Evolutionary conservation across 1,140 invertebrate genomes (phyloP).

Genomic region (Calycopis cecrops): DNA sequence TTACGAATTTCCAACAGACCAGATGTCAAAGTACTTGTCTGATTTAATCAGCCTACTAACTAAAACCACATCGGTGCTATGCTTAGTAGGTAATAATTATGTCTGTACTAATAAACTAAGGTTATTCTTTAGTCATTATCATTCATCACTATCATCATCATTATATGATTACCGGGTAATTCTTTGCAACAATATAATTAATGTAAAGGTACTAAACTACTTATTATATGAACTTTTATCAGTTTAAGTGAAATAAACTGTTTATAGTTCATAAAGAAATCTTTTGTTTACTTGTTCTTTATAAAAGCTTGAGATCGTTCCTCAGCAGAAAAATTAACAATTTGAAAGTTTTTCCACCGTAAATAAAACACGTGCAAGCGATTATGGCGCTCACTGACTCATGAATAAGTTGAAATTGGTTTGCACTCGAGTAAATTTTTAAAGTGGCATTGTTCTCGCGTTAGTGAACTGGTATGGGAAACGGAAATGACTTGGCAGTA

Average conservation of each 20-base stretch:
- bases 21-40: too few relatives aligned
- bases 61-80: too few relatives aligned
- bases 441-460: conserved; percentile 11
- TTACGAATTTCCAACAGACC: too few relatives aligned
- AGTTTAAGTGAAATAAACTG: conserved; percentile 1
- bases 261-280: conserved; percentile 12
- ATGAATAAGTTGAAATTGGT: conserved; percentile 10
- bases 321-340: conserved; percentile 6
- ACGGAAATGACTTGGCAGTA: conserved; percentile 15
- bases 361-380: conserved; percentile 9
- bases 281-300: background rate
- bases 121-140: too few relatives aligned
- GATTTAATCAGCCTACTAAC: too few relatives aligned
- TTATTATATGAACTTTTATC: background rate
- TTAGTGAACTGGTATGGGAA: conserved; percentile 15
- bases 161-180: too few relatives aligned
- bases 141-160: too few relatives aligned
- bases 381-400: conserved; percentile 10
- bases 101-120: too few relatives aligned
- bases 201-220: background rate
- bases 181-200: too few relatives aligned
- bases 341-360: conserved; percentile 7
- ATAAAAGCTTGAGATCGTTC: conserved; percentile 4
- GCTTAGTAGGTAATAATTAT: too few relatives aligned
- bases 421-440: conserved; percentile 9